phyloP scores from a whole-genome alignment of 1,140 invertebrate genomes.

The Telenomus remus region DNA sequence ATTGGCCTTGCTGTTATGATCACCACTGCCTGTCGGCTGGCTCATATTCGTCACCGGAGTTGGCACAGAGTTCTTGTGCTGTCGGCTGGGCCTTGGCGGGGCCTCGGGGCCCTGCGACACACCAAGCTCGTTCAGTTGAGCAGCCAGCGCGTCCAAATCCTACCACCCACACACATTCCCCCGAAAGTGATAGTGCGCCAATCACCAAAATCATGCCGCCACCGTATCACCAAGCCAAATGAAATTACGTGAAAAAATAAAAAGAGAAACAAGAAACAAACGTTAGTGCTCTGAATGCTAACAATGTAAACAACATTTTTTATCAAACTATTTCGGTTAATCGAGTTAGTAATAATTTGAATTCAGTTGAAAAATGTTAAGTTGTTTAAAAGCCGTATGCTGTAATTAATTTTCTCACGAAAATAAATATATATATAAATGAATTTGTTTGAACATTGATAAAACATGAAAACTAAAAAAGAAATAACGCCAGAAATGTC shows the following conservation, averaged over 20 bases:
- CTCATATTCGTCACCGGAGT: slow-evolving; percentile 65
- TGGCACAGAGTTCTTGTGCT: slow-evolving; percentile 66
- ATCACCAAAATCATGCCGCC: slow-evolving; percentile 31
- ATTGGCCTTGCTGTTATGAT: slow-evolving; percentile 73
- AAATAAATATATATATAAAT: too few species aligned
- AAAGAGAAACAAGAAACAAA: neutral
- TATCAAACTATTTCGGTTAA: too few species aligned
- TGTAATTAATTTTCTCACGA: too few species aligned
- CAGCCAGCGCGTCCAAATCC: slow-evolving; percentile 94
- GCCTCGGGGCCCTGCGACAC: slow-evolving; percentile 79
- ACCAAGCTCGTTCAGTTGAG: slow-evolving; percentile 93
- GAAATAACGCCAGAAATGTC: too few species aligned
- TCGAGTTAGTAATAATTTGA: too few species aligned
- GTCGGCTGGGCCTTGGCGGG: slow-evolving; percentile 77
- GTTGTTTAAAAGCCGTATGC: too few species aligned
- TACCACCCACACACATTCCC: slow-evolving; percentile 75
- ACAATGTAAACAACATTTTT: too few species aligned
- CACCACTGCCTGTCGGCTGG: slow-evolving; percentile 66
- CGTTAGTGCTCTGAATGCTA: too few species aligned
- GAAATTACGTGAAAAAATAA: slow-evolving; percentile 28
- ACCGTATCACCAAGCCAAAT: slow-evolving; percentile 36
- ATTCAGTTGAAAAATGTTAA: too few species aligned
- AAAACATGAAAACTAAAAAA: too few species aligned
- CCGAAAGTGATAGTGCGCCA: slow-evolving; percentile 28
- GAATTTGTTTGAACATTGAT: too few species aligned